Percentiles rank a stretch among this genome's conserved stretches.
Evolutionary conservation across 2,888 invertebrate species (phyloP).

Genomic region (Onthophagus sagittarius): DNA sequence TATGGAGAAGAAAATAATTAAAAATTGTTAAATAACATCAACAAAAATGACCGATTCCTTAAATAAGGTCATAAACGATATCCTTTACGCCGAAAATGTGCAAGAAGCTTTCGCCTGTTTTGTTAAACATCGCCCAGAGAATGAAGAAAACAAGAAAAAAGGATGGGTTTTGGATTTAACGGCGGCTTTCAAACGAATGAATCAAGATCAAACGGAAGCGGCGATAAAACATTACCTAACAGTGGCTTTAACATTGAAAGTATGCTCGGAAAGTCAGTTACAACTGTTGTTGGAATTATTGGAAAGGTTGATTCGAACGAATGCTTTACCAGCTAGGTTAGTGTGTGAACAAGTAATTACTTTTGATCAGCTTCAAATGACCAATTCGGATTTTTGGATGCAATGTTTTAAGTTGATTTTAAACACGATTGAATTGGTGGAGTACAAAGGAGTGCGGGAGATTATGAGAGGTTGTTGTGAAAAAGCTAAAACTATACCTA

Average conservation of each 20-base stretch:
- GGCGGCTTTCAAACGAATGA: conserved; percentile 61
- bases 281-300: conserved; percentile 72
- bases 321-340: conserved; percentile 72
- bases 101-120: conserved; percentile 90
- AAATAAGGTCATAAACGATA: conserved; percentile 62
- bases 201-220: conserved; percentile 70
- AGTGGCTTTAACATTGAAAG: conserved; percentile 56
- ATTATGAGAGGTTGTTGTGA: conserved; percentile 92
- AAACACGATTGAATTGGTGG: conserved; percentile 83
- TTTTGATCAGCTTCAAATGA: conserved; percentile 77
- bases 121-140: conserved; percentile 70
- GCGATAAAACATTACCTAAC: conserved; percentile 72
- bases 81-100: conserved; percentile 69
- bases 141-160: conserved; percentile 64
- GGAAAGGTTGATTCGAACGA: conserved; percentile 69
- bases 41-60: conserved; percentile 59
- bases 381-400: conserved; percentile 85
- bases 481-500: conserved; percentile 79
- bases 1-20: not conserved
- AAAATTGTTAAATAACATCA: not conserved
- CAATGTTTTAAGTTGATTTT: conserved; percentile 81
- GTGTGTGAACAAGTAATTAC: conserved; percentile 83
- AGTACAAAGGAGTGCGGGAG: conserved; percentile 92
- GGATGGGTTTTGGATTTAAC: conserved; percentile 68
- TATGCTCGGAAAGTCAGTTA: conserved; percentile 67